Percentiles rank a stretch among this genome's conserved stretches.
Evolutionary conservation across 2,797 vertebrate genomes (phyloP).

Genomic region (Limnodromus scolopaceus): DNA sequence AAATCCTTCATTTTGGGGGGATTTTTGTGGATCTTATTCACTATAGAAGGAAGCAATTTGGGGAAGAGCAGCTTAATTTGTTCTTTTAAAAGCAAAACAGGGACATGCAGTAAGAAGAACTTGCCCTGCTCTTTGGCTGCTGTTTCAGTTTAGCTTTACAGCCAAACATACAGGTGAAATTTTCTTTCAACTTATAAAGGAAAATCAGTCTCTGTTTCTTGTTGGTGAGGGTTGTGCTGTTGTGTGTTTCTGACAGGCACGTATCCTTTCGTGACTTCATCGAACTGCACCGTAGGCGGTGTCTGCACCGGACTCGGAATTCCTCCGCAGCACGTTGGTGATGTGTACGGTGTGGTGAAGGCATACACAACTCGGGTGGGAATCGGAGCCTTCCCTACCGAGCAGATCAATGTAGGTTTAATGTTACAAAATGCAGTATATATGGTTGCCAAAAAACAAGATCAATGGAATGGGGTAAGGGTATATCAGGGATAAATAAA

Average conservation of each 20-base stretch:
- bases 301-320: slow-evolving; percentile 96
- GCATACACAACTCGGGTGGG: slow-evolving; percentile 97
- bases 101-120: not conserved
- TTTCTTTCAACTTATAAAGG: not conserved
- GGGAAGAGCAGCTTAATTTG: not conserved
- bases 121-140: not conserved
- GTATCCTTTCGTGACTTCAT: slow-evolving; percentile 98
- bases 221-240: not conserved
- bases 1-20: not conserved
- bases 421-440: rapidly evolving
- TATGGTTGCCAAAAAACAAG: not conserved
- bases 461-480: not conserved
- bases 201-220: not conserved
- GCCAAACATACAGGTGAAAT: not conserved
- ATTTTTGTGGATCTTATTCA: not conserved
- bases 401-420: slow-evolving; percentile 93
- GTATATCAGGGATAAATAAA: too few species aligned
- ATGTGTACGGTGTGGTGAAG: slow-evolving; percentile 95
- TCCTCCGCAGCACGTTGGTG: slow-evolving; percentile 92
- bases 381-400: slow-evolving; percentile 97
- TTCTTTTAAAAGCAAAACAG: not conserved
- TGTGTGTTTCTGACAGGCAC: slow-evolving; percentile 83
- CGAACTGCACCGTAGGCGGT: slow-evolving; percentile 96
- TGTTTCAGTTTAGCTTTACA: not conserved
- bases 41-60: not conserved